Percentiles rank a stretch among this genome's conserved stretches.
Evolutionary conservation across 2,888 invertebrate species (phyloP).

Genomic region (Saturnia pavonia): DNA sequence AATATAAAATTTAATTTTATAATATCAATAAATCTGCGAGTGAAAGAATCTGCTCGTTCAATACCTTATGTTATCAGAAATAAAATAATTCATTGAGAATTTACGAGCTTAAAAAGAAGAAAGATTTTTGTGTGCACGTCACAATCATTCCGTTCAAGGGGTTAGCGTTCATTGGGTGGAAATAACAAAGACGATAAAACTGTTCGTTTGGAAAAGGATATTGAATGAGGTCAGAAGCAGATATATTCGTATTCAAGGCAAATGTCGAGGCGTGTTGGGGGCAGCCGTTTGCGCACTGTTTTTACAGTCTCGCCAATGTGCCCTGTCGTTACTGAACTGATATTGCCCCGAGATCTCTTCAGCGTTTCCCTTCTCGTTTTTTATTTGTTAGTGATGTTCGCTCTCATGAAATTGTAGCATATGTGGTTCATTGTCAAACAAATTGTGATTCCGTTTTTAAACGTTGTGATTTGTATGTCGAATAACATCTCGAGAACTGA

Average conservation of each 20-base stretch:
- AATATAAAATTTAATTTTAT: conserved; percentile 24
- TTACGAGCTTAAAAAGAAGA: conserved; percentile 48
- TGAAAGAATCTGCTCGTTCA: conserved; percentile 27
- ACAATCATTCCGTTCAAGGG: conserved; percentile 71
- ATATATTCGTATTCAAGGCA: conserved; percentile 72
- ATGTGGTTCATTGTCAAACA: conserved; percentile 26
- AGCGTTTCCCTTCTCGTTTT: conserved; percentile 32
- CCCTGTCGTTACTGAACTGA: conserved; percentile 48
- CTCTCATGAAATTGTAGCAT: conserved; percentile 22
- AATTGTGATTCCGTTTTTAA: conserved; percentile 15
- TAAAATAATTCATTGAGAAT: conserved; percentile 38
- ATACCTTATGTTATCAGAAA: conserved; percentile 30
- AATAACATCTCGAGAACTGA: too few species aligned
- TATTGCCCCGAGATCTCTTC: conserved; percentile 44
- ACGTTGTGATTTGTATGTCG: too few species aligned
- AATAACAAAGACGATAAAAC: conserved; percentile 80
- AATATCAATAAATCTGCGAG: conserved; percentile 3
- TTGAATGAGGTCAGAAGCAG: conserved; percentile 77
- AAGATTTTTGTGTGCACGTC: conserved; percentile 67
- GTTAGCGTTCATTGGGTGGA: conserved; percentile 77
- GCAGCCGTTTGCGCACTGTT: conserved; percentile 67
- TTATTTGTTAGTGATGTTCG: conserved; percentile 23
- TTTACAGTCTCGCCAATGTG: conserved; percentile 54
- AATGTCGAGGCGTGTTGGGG: conserved; percentile 67
- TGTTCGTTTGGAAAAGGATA: conserved; percentile 79